A percentile compares a stretch with the other conserved stretches of the same genome.
Conservation (phyloP, 2,797 vertebrate genomes). For the Odontamblyopus lacepedii region DNA sequence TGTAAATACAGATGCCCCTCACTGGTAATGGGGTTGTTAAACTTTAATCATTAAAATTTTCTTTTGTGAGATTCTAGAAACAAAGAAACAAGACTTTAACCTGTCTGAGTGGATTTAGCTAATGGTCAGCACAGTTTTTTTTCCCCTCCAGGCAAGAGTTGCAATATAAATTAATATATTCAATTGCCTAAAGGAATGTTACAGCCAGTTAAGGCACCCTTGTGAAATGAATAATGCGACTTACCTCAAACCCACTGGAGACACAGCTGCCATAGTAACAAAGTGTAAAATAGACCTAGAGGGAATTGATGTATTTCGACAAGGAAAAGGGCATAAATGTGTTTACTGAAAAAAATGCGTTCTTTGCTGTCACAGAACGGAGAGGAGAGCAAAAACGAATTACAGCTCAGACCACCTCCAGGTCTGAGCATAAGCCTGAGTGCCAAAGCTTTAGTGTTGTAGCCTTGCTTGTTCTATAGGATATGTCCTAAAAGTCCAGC, state of each 20-base stretch:
- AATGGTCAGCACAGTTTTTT: too few relatives aligned
- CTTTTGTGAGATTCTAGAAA: neutral
- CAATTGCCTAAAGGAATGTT: neutral
- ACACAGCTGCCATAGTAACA: conserved; percentile 8
- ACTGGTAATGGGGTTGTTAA: too few relatives aligned
- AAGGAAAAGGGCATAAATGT: neutral
- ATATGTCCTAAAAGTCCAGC: conserved; percentile 4
- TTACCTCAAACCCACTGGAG: neutral
- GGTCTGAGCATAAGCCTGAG: neutral
- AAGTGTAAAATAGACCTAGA: neutral
- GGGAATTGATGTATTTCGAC: neutral
- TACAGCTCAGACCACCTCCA: neutral
- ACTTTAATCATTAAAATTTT: neutral
- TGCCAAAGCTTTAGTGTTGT: neutral
- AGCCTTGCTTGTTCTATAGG: neutral
- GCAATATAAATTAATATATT: neutral
- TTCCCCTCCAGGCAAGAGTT: neutral
- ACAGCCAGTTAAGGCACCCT: neutral
- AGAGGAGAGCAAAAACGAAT: neutral
- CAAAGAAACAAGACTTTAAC: neutral
- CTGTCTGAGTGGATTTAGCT: neutral
- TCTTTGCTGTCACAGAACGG: neutral
- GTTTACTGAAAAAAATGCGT: neutral
- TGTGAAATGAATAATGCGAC: neutral
- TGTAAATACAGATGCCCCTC: neutral